Evolutionary conservation across 2,888 invertebrate genomes (phyloP), one percentile per base, ranked within the genome.

Genomic region (Seira musarum): DNA sequence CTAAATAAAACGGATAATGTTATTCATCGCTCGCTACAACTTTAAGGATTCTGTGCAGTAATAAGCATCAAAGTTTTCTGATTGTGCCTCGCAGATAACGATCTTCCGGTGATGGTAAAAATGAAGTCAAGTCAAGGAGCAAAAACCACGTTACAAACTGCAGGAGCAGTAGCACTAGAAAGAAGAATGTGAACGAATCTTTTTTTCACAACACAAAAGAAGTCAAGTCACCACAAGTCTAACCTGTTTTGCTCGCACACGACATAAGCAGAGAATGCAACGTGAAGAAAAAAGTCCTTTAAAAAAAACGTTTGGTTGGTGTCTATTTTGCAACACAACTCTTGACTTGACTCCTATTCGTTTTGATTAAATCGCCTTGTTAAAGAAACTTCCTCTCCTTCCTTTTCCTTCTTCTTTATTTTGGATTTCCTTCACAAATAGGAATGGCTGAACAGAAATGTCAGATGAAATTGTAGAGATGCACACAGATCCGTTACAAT

Each of bases 71-170:
- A 57, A 46, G 30, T 40, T 71, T 57, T 78, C 67, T 72, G 72
- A 78, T 72, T 78, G 72, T 72, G 66, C 61, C 40, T 53, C 65
- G 49, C 69, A 73, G 79, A 79, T 79, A 71, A 79, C 17, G 53
- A 79, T 79, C 79, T 79, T 79, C 79, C 79, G 79, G 73, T 79
- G 64, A 10, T 65, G 72, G 22, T 70, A 61, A 15, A 53, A 40
- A 15, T 21, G 49, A 17, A 76, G 69, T 70, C 61, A 30, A 30
- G 30, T 30, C 30, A 76, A 49, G 63, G 46, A 40, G 60, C 17
- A 66, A 35, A 67, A 68, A 68, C 19, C 24, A 19, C 64, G 61
- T 13, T 60, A 40, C 35, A 64, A 63, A 68, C 30, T 30, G 30
- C 8, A 30, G 30, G 30, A 5, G 30, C 8, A 70, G 64, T 22